A percentile compares a stretch with the other conserved stretches of the same genome.
These are phyloP conservation scores for Stercorarius parasiticus DNA, from an alignment of 2,113 vertebrate genomes.

Conservation along the genomic window DNA sequence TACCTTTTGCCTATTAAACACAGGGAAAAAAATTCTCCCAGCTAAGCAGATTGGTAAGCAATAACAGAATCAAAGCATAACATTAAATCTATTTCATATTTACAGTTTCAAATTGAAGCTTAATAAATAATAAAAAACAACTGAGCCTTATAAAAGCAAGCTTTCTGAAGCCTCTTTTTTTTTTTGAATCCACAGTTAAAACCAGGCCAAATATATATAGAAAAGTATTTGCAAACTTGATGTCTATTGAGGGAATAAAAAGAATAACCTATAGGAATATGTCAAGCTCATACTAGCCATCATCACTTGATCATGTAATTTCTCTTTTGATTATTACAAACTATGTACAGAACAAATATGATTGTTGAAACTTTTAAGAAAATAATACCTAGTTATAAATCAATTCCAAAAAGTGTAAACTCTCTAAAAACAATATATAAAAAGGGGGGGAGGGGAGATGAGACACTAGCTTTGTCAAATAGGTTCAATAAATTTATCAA, in stretches of 20 bases:
- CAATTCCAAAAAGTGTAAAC: not conserved
- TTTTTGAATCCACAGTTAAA: not conserved
- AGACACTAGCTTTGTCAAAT: not conserved
- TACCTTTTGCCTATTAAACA: not conserved
- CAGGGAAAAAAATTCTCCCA: not conserved
- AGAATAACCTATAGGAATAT: not conserved
- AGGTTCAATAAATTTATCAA: not conserved
- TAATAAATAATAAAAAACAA: not conserved
- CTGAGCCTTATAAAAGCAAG: not conserved
- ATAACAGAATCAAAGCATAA: not conserved
- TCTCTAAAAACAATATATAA: not conserved
- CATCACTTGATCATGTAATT: not conserved
- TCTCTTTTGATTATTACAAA: not conserved
- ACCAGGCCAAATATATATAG: not conserved
- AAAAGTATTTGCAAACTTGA: not conserved
- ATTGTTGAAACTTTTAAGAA: not conserved
- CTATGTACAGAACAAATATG: not conserved
- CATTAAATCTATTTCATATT: not conserved
- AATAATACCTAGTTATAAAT: not conserved
- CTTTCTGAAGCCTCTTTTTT: not conserved
- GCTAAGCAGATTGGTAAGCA: not conserved
- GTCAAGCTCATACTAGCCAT: not conserved
- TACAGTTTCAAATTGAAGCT: not conserved
- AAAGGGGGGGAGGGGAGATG: accelerated
- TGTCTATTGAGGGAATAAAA: not conserved